A percentile compares a stretch with the other conserved stretches of the same genome.
These are phyloP conservation scores for Argyra leucocephala DNA, from an alignment of 2,888 invertebrate species.

Conservation along the genomic window DNA sequence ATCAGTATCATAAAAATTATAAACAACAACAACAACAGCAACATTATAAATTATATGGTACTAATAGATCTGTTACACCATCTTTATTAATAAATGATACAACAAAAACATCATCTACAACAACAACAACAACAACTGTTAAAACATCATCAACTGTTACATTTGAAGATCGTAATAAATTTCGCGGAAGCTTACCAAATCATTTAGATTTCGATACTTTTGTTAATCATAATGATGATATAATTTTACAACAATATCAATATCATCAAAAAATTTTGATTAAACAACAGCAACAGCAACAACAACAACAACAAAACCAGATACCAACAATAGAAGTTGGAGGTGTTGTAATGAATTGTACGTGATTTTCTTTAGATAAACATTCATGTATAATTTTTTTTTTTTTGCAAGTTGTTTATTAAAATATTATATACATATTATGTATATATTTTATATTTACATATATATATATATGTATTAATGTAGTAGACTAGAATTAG, in stretches of 20 bases:
- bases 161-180: constrained; percentile 25
- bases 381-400: background rate
- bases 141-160: constrained; percentile 17
- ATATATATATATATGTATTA: background rate
- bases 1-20: background rate
- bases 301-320: background rate
- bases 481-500: background rate
- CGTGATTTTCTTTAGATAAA: constrained; percentile 9
- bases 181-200: constrained; percentile 27
- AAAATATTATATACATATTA: background rate
- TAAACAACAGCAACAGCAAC: background rate
- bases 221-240: constrained; percentile 15
- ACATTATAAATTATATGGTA: background rate
- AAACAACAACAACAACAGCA: background rate
- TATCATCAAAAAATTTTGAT: constrained; percentile 14
- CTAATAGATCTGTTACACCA: constrained; percentile 7
- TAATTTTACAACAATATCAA: constrained; percentile 12
- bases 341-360: constrained; percentile 15
- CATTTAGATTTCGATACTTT: constrained; percentile 24
- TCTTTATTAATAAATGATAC: background rate
- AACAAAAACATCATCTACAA: constrained; percentile 10
- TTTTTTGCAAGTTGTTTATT: background rate
- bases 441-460: background rate
- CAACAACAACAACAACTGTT: constrained; percentile 19
- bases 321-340: background rate